Evolutionary conservation across 1,140 invertebrate genomes (phyloP).

Genomic region (Penaeus chinensis): DNA sequence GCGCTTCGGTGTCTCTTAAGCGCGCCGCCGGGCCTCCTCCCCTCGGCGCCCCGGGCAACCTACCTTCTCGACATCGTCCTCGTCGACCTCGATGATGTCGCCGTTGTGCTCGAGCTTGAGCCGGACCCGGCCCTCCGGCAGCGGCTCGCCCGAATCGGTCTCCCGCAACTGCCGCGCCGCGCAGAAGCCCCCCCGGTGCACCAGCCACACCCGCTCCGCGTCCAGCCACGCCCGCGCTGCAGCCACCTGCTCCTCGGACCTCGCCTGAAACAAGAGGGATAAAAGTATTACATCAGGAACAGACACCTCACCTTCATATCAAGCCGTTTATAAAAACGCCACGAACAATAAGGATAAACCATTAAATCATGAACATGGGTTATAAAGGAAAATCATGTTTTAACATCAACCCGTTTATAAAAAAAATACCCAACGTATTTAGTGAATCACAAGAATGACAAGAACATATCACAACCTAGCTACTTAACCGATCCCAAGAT

Average conservation of each 20-base stretch:
- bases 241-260: constrained; percentile 83
- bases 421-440: too few species aligned
- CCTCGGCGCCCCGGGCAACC: not conserved
- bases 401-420: too few species aligned
- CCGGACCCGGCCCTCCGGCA: constrained; percentile 76
- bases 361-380: too few species aligned
- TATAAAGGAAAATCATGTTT: too few species aligned
- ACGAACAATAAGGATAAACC: not conserved
- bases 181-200: constrained; percentile 90
- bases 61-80: constrained; percentile 92
- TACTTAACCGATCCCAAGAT: too few species aligned
- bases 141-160: constrained; percentile 65
- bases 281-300: too few species aligned
- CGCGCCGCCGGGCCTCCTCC: too few species aligned
- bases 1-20: too few species aligned
- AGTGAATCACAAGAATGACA: too few species aligned
- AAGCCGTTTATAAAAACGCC: not conserved
- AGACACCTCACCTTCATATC: too few species aligned
- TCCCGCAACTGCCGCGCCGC: constrained; percentile 74
- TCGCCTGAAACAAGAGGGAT: constrained; percentile 17
- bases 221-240: constrained; percentile 84
- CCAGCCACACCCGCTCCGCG: constrained; percentile 86
- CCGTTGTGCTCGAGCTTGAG: constrained; percentile 82
- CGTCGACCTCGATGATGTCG: constrained; percentile 86
- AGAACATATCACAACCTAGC: too few species aligned